These are phyloP conservation scores for Chrysodeixis includens DNA, from an alignment of 2,888 invertebrate species.

Conservation along the genomic window DNA sequence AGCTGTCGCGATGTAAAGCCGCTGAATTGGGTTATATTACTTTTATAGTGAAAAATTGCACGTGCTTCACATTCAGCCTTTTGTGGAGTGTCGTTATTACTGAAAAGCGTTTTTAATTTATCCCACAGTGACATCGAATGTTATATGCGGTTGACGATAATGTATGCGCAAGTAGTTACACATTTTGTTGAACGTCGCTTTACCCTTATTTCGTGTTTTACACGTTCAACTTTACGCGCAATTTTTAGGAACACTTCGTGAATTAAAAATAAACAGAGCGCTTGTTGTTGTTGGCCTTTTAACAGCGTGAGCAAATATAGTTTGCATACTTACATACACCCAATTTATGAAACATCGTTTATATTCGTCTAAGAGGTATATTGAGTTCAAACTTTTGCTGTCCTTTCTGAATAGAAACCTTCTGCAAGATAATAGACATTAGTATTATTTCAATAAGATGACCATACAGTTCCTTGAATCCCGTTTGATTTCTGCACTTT, in stretches of 20 bases:
- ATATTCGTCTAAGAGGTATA: neutral
- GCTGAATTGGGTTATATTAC: constrained; percentile 64
- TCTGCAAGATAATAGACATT: neutral
- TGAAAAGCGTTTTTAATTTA: constrained; percentile 50
- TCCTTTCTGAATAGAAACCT: neutral
- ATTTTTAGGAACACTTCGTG: constrained; percentile 34
- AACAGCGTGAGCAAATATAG: constrained; percentile 21
- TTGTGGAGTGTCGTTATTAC: constrained; percentile 46
- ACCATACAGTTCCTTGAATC: neutral
- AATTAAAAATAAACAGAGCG: constrained; percentile 49
- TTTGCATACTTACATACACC: neutral
- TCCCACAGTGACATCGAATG: constrained; percentile 31
- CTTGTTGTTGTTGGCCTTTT: constrained; percentile 19
- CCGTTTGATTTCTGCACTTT: neutral
- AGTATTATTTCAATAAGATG: neutral
- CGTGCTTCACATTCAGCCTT: constrained; percentile 47
- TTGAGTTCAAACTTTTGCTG: neutral
- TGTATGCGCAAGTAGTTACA: constrained; percentile 40
- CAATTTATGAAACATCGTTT: neutral
- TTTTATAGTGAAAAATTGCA: constrained; percentile 66
- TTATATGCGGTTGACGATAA: constrained; percentile 34
- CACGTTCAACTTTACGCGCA: constrained; percentile 13
- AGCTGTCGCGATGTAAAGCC: constrained; percentile 65
- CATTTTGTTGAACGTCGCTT: constrained; percentile 15
- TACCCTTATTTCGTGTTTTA: neutral